Evolutionary conservation across 2,113 vertebrate species (phyloP), one percentile per base, ranked within the genome.

Genomic region (Oophaga pumilio): DNA sequence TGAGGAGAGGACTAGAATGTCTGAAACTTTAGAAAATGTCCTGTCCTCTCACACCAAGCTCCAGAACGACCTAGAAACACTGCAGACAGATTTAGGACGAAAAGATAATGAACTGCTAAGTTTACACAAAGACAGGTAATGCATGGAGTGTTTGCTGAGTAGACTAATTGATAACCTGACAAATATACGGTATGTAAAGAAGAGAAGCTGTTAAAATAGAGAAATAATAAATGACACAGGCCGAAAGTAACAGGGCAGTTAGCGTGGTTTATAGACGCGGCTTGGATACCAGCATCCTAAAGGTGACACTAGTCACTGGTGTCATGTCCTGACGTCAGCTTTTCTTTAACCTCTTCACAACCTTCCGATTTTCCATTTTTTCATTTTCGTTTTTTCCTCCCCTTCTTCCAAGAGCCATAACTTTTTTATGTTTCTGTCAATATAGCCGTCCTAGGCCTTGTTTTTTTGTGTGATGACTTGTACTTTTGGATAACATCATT

Each of bases 111-210:
- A 95, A 88, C 91, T 94, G 28, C 87, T 82, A 50, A 89, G 85
- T 79, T 92, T 95, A 83, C 90, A 90, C 82, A 93, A 87, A 53
- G 91, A 95, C 77, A 95, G 93, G 94, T 95, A 87, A 89, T 59
- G 24, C 82, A 26, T 62, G 11, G 49, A 49, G n/a, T 15, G 2
- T 17, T 71, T 33, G 43, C 8, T 9, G 10, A 24, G 20, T 62
- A 62, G 33, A 24, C 62, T 24, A 0, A 71, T 12, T 26, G 24
- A 13, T 26, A 14, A 6, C 1, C 11, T 15, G 24, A 33, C 14
- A 15, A 26, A 33, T 20, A 14, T 71, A n/a, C n/a, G n/a, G n/a
- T n/a, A 17, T 33, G 33, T 2, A 17, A 28, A 0, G 20, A 18
- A 82, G 82, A 10, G 7, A 88, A 8, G 56, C 73, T 33, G 18